phyloP scores from a whole-genome alignment of 2,888 invertebrate species.

The Netelia inedita region DNA sequence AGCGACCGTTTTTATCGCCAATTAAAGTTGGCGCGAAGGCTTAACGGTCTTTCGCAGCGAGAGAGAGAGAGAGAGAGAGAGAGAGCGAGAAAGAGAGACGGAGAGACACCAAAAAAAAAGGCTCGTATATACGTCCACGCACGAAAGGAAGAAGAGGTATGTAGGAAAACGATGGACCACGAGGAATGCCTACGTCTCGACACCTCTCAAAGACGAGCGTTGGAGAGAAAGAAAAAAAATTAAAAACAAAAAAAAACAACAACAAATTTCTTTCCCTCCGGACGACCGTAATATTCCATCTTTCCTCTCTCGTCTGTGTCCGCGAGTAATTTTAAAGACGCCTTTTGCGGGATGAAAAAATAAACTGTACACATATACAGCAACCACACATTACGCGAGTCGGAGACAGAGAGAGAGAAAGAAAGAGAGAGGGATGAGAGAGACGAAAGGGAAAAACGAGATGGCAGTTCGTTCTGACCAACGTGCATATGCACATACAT shows the following conservation, averaged over 20 bases:
- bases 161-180: conserved; percentile 46
- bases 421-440: conserved; percentile 18
- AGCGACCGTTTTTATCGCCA: conserved; percentile 82
- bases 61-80: conserved; percentile 55
- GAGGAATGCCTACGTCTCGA: conserved; percentile 58
- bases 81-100: conserved; percentile 54
- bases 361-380: not conserved
- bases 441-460: conserved; percentile 43
- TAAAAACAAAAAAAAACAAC: conserved; percentile 49
- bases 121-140: conserved; percentile 82
- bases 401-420: not conserved
- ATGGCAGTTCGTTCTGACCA: conserved; percentile 51
- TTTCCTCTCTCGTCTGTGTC: conserved; percentile 50
- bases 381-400: conserved; percentile 22
- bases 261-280: conserved; percentile 60
- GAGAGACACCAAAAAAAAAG: conserved; percentile 63
- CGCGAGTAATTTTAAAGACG: conserved; percentile 57
- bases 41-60: conserved; percentile 67
- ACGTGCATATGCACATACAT: not conserved
- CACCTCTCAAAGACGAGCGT: conserved; percentile 57
- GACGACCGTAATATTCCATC: conserved; percentile 63
- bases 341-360: conserved; percentile 43
- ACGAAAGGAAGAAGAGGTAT: conserved; percentile 82
- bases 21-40: conserved; percentile 79
- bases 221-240: conserved; percentile 53